Evolutionary conservation across 1,140 invertebrate genomes (phyloP).

Genomic region (Drosophila ficusphila): DNA sequence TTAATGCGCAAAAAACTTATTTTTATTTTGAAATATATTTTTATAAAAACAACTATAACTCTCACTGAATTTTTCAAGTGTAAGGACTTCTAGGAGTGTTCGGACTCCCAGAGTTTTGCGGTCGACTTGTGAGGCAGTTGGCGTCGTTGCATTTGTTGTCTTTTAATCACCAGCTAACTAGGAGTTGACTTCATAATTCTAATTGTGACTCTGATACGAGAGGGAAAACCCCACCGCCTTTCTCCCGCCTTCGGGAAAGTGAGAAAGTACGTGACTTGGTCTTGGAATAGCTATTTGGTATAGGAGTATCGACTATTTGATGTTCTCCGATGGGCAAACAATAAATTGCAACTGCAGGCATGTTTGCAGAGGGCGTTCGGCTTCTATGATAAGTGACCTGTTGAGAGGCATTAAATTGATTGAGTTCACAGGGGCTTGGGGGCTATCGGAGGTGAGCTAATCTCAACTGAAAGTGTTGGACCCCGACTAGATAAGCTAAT

Average conservation of each 20-base stretch:
- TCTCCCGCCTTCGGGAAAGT: background rate
- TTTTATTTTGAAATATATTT: too few species aligned
- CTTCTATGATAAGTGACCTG: slow-evolving; percentile 61
- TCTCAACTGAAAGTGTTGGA: slow-evolving; percentile 33
- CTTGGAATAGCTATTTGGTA: slow-evolving; percentile 36
- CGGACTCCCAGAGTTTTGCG: slow-evolving; percentile 35
- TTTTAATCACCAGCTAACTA: slow-evolving; percentile 79
- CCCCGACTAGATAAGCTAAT: slow-evolving; percentile 43
- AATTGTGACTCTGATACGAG: slow-evolving; percentile 60
- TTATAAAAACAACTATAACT: too few species aligned
- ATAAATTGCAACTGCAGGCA: slow-evolving; percentile 74
- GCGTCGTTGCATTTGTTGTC: slow-evolving; percentile 70
- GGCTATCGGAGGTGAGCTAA: slow-evolving; percentile 32
- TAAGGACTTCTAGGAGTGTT: background rate
- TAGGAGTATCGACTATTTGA: slow-evolving; percentile 34
- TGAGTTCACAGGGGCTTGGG: background rate
- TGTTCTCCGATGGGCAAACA: slow-evolving; percentile 56
- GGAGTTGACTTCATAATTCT: slow-evolving; percentile 74
- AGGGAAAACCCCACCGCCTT: background rate
- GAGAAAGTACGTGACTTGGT: slow-evolving; percentile 33
- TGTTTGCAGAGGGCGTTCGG: slow-evolving; percentile 47
- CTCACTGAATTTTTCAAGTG: slow-evolving; percentile 6
- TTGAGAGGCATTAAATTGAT: slow-evolving; percentile 54
- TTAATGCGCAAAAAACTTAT: too few species aligned
- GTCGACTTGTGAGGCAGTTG: slow-evolving; percentile 63